Base-by-base conservation (phyloP, 2,113 vertebrate species). In the Leptobrachium ailaonicum region DNA sequence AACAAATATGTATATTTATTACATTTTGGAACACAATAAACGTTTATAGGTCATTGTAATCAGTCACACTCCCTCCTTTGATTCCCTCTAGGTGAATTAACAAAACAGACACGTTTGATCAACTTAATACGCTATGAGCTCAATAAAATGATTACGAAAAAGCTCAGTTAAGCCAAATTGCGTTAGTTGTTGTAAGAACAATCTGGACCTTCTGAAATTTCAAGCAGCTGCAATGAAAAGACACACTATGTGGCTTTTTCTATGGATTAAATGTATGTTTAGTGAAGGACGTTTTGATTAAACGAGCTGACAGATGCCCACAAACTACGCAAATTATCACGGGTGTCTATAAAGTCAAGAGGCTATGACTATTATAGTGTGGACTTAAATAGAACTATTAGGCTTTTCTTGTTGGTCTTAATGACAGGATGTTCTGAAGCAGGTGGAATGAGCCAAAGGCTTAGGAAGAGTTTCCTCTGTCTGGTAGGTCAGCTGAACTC, bases 231-330 rank as follows among this genome's bases (percentile, higher is more conserved):
- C 50, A 56, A 20, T 3, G 56, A 79, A 64, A 77, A 77, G 76
- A 70, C 47, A 77, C 76, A 77, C 76, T 71, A 58, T 77, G 76
- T 62, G 76, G 67, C 32, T 58, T 45, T 80, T 80, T 67, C 62
- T 67, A 56, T 56, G 63, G 70, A 80, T 66, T 80, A 73, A 71
- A 58, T 73, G 54, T 73, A 73, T 73, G 77, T 79, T 79, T 66
- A 50, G 63, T 73, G 77, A 80, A 73, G 71, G 77, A 80, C 41
- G 71, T 73, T 73, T 71, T 80, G 73, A 80, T 80, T 80, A 73
- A 80, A 80, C 56, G 77, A 79, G 77, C 69, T 79, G 77, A 80
- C 77, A 80, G 77, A 80, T 80, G 77, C 77, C 66, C 45, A 63
- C 67, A 47, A 73, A 80, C 77, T 71, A 54, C 77, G 73, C 70